Conservation (phyloP, 2,113 vertebrate species). For the Machaerirhynchus nigripectus region DNA sequence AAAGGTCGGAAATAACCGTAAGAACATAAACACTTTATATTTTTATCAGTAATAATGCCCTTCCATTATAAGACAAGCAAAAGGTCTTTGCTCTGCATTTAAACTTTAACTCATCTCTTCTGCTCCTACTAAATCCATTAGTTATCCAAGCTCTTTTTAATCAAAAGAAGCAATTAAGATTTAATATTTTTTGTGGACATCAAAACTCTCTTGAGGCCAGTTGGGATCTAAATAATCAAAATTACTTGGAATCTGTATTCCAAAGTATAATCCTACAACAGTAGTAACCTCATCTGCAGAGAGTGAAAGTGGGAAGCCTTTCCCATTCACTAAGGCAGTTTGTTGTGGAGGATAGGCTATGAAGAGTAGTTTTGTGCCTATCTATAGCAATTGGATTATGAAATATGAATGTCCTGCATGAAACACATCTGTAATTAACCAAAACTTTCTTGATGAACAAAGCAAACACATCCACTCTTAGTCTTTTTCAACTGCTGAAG, state of each 20-base stretch:
- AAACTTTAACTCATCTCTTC: neutral
- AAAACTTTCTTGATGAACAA: neutral
- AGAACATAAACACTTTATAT: neutral
- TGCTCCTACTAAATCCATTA: neutral
- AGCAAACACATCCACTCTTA: neutral
- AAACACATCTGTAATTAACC: neutral
- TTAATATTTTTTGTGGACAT: neutral
- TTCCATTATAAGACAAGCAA: neutral
- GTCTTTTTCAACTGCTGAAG: neutral
- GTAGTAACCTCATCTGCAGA: neutral
- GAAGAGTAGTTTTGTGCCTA: neutral
- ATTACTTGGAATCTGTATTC: neutral
- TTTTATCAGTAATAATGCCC: neutral
- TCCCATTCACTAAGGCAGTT: neutral
- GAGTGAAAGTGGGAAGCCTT: neutral
- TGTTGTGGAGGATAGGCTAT: neutral
- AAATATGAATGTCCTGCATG: neutral
- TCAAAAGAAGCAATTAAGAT: neutral
- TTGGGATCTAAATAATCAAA: neutral
- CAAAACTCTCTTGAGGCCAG: neutral
- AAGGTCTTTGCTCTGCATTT: neutral
- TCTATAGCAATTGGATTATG: neutral
- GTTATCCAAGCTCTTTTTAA: neutral
- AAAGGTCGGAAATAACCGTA: neutral
- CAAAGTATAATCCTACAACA: rapidly evolving